Percentiles rank a stretch among this genome's conserved stretches.
Evolutionary conservation across 2,113 vertebrate genomes (phyloP).

Genomic region (Haemorhous mexicanus): DNA sequence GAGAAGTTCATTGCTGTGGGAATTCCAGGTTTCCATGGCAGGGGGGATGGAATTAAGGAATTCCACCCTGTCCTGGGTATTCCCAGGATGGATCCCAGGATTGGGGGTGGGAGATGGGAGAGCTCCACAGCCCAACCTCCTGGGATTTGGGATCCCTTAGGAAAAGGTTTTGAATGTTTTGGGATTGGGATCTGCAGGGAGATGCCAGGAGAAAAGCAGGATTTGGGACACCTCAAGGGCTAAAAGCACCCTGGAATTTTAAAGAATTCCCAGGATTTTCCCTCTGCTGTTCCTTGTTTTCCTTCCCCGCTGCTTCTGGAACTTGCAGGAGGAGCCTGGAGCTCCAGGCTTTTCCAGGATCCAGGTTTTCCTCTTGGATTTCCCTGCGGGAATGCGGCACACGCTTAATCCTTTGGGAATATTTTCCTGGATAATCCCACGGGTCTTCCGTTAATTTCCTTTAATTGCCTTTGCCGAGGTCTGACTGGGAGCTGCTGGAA

Average conservation of each 20-base stretch:
- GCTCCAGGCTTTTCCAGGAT: not conserved
- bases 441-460: not conserved
- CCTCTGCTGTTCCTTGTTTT: not conserved
- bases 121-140: rapidly evolving
- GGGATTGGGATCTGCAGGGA: rapidly evolving
- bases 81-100: not conserved
- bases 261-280: not conserved
- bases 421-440: not conserved
- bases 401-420: not conserved
- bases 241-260: rapidly evolving
- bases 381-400: not conserved
- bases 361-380: not conserved
- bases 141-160: not conserved
- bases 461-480: not conserved
- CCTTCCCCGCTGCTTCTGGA: not conserved
- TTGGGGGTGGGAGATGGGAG: rapidly evolving
- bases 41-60: rapidly evolving
- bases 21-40: rapidly evolving
- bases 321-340: not conserved
- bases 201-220: not conserved
- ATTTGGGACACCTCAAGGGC: not conserved
- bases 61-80: rapidly evolving
- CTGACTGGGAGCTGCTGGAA: not conserved
- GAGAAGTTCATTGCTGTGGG: not conserved
- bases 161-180: not conserved